Conservation (phyloP, 2,888 invertebrate species). For the Philereme transversata region DNA sequence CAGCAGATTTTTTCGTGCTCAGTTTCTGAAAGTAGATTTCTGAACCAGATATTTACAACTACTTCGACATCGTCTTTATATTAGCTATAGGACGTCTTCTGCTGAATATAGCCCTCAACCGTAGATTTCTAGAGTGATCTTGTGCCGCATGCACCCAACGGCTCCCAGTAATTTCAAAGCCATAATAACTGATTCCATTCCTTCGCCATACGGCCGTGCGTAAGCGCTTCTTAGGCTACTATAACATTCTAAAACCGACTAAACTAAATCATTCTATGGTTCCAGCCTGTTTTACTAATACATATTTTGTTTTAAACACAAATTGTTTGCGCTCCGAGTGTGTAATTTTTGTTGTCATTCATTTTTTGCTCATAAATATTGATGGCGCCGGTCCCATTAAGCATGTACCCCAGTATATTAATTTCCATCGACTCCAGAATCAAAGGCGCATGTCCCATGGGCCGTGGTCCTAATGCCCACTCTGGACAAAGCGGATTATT, state of each 20-base stretch:
- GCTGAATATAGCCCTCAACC: no score
- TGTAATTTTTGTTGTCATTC: slow-evolving; percentile 36
- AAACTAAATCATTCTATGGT: background rate
- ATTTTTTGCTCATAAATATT: slow-evolving; percentile 52
- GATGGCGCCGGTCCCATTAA: slow-evolving; percentile 48
- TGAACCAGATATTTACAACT: no score
- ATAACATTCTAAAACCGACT: slow-evolving; percentile 5
- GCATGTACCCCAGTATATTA: slow-evolving; percentile 72
- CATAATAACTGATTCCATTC: no score
- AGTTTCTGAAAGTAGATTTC: no score
- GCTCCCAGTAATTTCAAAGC: no score
- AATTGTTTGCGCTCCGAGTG: slow-evolving; percentile 35
- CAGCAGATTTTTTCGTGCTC: no score
- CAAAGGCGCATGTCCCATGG: slow-evolving; percentile 73
- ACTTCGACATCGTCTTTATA: no score
- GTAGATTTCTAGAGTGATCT: no score
- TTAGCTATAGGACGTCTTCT: no score
- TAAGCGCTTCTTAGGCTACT: background rate
- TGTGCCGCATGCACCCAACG: no score
- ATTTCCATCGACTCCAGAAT: slow-evolving; percentile 77
- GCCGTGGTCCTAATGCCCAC: slow-evolving; percentile 66
- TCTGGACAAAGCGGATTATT: slow-evolving; percentile 80
- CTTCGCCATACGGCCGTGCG: no score
- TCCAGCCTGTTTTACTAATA: slow-evolving; percentile 29
- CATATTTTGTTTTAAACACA: background rate